Evolutionary conservation across 2,888 invertebrate species (phyloP).

Genomic region (Erebia epiphron): DNA sequence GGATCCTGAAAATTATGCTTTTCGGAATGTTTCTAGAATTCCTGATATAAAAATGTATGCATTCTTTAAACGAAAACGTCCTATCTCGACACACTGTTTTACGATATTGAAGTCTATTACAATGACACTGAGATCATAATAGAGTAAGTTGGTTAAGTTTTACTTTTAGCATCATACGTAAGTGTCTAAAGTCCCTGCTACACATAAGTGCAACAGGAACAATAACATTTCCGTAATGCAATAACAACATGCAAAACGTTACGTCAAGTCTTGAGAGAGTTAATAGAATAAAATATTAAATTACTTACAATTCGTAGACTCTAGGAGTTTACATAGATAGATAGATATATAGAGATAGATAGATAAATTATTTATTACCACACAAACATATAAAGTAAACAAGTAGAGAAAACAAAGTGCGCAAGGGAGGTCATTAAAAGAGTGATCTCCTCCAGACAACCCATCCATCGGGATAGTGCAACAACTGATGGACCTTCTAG

Average conservation of each 20-base stretch:
- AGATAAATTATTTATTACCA: no score
- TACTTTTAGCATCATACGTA: slow-evolving; percentile 26
- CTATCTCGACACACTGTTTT: not conserved
- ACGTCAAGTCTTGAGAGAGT: no score
- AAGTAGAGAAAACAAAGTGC: no score
- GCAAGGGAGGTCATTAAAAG: no score
- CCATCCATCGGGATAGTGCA: no score
- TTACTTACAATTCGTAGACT: no score
- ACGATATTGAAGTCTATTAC: slow-evolving; percentile 11
- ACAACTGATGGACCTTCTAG: no score
- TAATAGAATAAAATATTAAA: no score
- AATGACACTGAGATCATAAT: not conserved
- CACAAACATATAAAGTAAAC: no score
- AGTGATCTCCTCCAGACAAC: no score
- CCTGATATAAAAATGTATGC: slow-evolving; percentile 40
- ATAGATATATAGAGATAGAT: no score
- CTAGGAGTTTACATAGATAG: no score
- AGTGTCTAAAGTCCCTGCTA: slow-evolving; percentile 24
- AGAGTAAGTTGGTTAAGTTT: not conserved
- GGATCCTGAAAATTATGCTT: slow-evolving; percentile 40
- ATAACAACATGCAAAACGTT: not conserved
- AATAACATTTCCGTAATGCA: not conserved
- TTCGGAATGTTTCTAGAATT: slow-evolving; percentile 39
- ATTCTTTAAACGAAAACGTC: slow-evolving; percentile 22
- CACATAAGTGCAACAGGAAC: not conserved